These are phyloP conservation scores for Rousettus madagascariensis DNA, from an alignment of 2,797 vertebrate species.

Conservation along the genomic window DNA sequence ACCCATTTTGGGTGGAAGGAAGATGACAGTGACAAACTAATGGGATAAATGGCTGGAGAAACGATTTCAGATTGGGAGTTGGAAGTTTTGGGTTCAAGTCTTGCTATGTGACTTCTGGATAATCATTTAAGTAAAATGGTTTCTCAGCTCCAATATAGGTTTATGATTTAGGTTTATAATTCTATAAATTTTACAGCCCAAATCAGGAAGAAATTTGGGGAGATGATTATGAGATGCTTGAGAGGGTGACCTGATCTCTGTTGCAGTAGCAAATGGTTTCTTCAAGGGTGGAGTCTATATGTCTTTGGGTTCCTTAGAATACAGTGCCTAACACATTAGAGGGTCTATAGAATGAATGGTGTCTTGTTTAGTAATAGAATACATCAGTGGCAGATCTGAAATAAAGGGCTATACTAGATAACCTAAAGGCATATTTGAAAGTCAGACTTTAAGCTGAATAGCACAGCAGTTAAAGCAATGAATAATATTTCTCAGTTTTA, in stretches of 20 bases:
- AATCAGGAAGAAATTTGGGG: background rate
- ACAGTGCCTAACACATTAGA: background rate
- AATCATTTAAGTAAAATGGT: background rate
- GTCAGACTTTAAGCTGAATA: background rate
- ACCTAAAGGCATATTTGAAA: background rate
- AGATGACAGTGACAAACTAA: background rate
- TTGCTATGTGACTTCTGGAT: background rate
- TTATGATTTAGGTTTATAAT: background rate
- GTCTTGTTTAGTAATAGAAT: background rate
- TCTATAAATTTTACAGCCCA: background rate
- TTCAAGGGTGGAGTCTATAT: background rate
- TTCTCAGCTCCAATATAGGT: background rate
- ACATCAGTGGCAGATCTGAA: background rate
- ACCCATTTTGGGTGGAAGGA: background rate
- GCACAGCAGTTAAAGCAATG: background rate
- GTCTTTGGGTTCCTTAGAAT: background rate
- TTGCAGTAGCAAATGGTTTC: background rate
- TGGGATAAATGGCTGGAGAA: background rate
- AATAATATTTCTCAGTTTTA: background rate
- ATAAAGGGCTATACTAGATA: background rate
- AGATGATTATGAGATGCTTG: background rate
- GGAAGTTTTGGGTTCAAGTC: background rate
- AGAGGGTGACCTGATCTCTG: background rate
- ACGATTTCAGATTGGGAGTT: background rate
- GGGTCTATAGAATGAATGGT: background rate